phyloP scores from a whole-genome alignment of 1,140 invertebrate species.

The Metaphire vulgaris region DNA sequence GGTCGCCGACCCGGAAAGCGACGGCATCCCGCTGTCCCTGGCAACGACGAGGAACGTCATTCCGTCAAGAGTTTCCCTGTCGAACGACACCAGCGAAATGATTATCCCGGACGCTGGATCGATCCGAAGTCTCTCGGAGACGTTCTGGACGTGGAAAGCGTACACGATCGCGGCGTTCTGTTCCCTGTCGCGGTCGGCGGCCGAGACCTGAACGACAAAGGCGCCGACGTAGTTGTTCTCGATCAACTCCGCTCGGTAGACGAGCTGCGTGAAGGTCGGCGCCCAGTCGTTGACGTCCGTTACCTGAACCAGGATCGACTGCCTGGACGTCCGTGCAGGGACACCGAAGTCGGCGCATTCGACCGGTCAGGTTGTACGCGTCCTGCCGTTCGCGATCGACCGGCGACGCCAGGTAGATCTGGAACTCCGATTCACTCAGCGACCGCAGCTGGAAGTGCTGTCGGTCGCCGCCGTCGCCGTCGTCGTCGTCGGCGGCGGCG shows the following conservation, averaged over 20 bases:
- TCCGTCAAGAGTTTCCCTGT: constrained; percentile 59
- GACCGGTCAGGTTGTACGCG: constrained; percentile 70
- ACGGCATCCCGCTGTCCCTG: neutral
- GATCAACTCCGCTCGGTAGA: constrained; percentile 63
- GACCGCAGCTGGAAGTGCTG: neutral
- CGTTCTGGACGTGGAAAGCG: constrained; percentile 55
- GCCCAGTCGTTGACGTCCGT: constrained; percentile 88
- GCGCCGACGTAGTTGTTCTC: constrained; percentile 36
- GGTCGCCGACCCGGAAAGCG: neutral
- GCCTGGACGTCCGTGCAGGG: constrained; percentile 53
- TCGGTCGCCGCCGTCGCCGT: constrained; percentile 5
- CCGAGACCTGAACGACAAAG: constrained; percentile 27
- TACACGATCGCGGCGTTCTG: constrained; percentile 51
- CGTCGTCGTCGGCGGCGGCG: too few species aligned
- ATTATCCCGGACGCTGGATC: constrained; percentile 78
- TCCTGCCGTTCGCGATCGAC: constrained; percentile 75
- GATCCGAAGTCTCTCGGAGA: constrained; percentile 64
- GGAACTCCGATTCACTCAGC: constrained; percentile 58
- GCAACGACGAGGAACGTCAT: constrained; percentile 3
- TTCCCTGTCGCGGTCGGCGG: constrained; percentile 41
- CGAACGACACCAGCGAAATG: constrained; percentile 75
- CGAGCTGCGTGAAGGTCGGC: constrained; percentile 72
- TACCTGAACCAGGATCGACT: constrained; percentile 63
- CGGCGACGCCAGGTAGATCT: constrained; percentile 71
- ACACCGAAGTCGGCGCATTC: constrained; percentile 79